These are phyloP conservation scores for Nomada ruficornis DNA, from an alignment of 2,888 invertebrate genomes.

Conservation along the genomic window DNA sequence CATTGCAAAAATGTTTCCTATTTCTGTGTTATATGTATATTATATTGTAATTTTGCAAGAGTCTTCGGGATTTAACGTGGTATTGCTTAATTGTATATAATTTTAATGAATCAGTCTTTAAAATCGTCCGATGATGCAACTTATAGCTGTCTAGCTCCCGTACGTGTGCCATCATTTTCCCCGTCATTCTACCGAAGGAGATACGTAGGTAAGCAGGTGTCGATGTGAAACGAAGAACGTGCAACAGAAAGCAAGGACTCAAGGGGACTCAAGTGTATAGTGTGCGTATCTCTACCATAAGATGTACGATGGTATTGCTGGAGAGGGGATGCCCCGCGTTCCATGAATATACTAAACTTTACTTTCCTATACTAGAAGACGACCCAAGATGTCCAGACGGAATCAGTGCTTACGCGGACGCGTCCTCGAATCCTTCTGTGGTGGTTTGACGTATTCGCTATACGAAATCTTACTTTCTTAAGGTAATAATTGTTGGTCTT, in stretches of 20 bases:
- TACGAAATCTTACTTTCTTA: constrained; percentile 12
- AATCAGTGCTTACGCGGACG: constrained; percentile 64
- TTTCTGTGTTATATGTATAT: constrained; percentile 3
- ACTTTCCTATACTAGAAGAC: constrained; percentile 59
- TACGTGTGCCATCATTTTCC: constrained; percentile 19
- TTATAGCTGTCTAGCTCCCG: not conserved
- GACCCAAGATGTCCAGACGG: constrained; percentile 31
- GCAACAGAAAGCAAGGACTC: constrained; percentile 51
- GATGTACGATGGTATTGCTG: constrained; percentile 25
- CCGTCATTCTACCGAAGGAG: constrained; percentile 15
- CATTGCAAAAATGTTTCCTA: not conserved
- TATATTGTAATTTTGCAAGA: not conserved
- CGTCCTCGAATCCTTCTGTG: constrained; percentile 51
- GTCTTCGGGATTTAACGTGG: constrained; percentile 13
- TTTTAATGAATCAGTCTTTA: constrained; percentile 43
- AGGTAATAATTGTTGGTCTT: constrained; percentile 43
- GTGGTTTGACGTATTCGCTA: constrained; percentile 11
- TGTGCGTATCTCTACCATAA: constrained; percentile 48
- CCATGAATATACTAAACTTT: constrained; percentile 62
- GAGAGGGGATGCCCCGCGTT: constrained; percentile 63
- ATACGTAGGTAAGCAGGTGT: constrained; percentile 5
- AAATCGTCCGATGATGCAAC: constrained; percentile 46
- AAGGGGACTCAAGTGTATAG: constrained; percentile 30
- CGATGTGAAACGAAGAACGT: constrained; percentile 65
- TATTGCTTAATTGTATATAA: constrained; percentile 18